Conservation (phyloP, 2,797 vertebrate genomes). For the Menidia menidia region DNA sequence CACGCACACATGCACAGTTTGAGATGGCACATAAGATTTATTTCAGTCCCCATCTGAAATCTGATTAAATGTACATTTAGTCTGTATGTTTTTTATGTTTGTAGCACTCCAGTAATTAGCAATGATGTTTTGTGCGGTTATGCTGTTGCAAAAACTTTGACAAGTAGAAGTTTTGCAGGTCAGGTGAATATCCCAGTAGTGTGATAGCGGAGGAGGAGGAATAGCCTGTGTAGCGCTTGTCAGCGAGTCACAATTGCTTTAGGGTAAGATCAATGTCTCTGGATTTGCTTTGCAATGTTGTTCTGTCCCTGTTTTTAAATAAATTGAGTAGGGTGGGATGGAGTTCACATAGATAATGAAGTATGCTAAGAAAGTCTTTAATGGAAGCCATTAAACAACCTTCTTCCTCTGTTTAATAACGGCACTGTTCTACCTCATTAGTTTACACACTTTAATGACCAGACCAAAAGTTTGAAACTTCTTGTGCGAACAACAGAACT, state of each 20-base stretch:
- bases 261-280: constrained; percentile 74
- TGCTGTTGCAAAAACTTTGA: constrained; percentile 42
- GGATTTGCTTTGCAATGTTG: constrained; percentile 63
- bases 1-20: constrained; percentile 8
- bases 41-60: constrained; percentile 37
- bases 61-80: constrained; percentile 43
- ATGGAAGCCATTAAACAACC: constrained; percentile 84
- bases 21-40: constrained; percentile 22
- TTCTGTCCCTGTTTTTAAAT: constrained; percentile 69
- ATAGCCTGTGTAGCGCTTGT: constrained; percentile 58
- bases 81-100: constrained; percentile 61
- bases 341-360: constrained; percentile 80
- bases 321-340: constrained; percentile 64
- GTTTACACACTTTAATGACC: constrained; percentile 69
- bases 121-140: constrained; percentile 18
- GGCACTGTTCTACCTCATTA: constrained; percentile 76
- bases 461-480: constrained; percentile 73
- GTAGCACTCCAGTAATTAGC: constrained; percentile 56
- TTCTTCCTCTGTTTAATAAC: constrained; percentile 75
- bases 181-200: constrained; percentile 54
- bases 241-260: constrained; percentile 59
- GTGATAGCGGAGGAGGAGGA: constrained; percentile 60
- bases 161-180: constrained; percentile 59
- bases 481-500: constrained; percentile 64
- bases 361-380: constrained; percentile 79